These are phyloP conservation scores for Phymastichus coffea DNA, from an alignment of 1,140 invertebrate genomes.

Conservation along the genomic window DNA sequence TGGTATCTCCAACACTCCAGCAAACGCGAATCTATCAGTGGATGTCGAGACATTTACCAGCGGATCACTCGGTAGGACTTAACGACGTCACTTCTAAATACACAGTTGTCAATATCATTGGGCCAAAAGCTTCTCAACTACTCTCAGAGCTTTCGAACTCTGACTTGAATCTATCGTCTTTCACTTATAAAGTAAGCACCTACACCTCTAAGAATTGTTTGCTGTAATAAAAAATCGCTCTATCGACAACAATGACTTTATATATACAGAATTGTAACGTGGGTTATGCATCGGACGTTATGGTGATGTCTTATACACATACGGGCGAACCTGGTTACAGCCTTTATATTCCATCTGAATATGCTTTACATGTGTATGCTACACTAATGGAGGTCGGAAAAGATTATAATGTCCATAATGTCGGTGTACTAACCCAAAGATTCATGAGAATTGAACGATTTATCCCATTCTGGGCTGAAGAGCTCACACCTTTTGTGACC, in stretches of 20 bases:
- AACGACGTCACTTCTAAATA: slow-evolving; percentile 81
- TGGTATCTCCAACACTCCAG: slow-evolving; percentile 83
- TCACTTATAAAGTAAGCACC: slow-evolving; percentile 67
- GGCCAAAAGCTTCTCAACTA: slow-evolving; percentile 72
- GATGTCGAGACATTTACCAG: slow-evolving; percentile 68
- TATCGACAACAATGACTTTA: background rate
- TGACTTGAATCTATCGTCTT: slow-evolving; percentile 68
- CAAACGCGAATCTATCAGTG: slow-evolving; percentile 75
- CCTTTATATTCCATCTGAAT: slow-evolving; percentile 77
- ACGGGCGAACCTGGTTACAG: slow-evolving; percentile 83
- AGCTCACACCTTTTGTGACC: slow-evolving; percentile 73
- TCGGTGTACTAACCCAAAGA: slow-evolving; percentile 74
- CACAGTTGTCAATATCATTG: slow-evolving; percentile 82
- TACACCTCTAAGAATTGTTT: background rate
- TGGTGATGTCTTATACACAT: slow-evolving; percentile 79
- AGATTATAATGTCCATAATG: slow-evolving; percentile 72
- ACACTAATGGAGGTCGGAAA: slow-evolving; percentile 63
- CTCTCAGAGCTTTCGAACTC: slow-evolving; percentile 75
- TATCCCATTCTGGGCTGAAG: slow-evolving; percentile 67
- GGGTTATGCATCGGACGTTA: slow-evolving; percentile 74
- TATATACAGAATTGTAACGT: slow-evolving; percentile 66
- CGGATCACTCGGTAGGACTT: slow-evolving; percentile 65
- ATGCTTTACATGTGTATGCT: slow-evolving; percentile 79
- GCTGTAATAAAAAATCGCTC: background rate
- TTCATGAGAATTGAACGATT: slow-evolving; percentile 69